Evolutionary conservation across 2,888 invertebrate species (phyloP).

Genomic region (Pomacea canaliculata): DNA sequence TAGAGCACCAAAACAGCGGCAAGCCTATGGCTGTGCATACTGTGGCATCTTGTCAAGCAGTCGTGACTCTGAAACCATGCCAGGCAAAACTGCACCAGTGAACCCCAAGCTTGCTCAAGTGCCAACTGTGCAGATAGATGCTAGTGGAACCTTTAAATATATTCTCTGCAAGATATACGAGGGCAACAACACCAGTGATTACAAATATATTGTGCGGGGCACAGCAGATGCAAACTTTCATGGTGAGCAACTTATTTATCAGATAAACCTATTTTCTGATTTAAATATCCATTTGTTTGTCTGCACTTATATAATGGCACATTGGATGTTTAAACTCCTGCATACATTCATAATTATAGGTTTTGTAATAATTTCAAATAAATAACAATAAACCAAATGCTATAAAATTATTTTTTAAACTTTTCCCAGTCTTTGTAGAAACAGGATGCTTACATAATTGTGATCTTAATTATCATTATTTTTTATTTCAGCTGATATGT

Average conservation of each 20-base stretch:
- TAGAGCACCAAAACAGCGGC: too few species aligned
- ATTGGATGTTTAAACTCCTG: neutral
- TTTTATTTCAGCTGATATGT: constrained; percentile 79
- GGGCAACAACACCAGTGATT: constrained; percentile 47
- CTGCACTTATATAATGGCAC: neutral
- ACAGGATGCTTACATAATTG: too few species aligned
- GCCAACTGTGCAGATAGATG: constrained; percentile 67
- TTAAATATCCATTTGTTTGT: neutral
- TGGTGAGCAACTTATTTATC: constrained; percentile 70
- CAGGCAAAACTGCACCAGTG: constrained; percentile 39
- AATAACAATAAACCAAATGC: too few species aligned
- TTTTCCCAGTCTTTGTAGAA: too few species aligned
- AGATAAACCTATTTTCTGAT: neutral
- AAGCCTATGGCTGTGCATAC: too few species aligned
- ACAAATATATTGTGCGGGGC: constrained; percentile 81
- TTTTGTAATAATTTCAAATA: too few species aligned
- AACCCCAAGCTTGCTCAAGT: constrained; percentile 48
- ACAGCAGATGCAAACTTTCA: constrained; percentile 82
- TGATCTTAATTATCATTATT: neutral
- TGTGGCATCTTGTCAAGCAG: too few species aligned
- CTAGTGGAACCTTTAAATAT: constrained; percentile 84
- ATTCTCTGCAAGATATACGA: constrained; percentile 83
- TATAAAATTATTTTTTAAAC: too few species aligned
- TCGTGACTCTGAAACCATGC: constrained; percentile 36
- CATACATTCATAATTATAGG: neutral